Evolutionary conservation across 2,113 vertebrate genomes (phyloP), one percentile per base, ranked within the genome.

Genomic region (Dromiciops gliroides): DNA sequence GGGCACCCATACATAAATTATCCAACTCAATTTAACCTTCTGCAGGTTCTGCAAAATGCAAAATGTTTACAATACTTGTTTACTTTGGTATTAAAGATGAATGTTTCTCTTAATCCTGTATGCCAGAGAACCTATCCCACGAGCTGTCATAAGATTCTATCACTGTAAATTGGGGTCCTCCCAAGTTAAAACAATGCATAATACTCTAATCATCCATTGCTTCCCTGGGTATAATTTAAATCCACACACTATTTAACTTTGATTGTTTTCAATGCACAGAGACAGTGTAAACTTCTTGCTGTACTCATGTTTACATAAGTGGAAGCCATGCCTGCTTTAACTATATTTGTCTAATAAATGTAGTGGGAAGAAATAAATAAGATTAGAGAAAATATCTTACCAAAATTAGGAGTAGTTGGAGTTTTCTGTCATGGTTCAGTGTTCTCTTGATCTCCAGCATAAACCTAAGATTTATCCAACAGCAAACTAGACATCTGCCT

Each of bases 201-300:
- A 83, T 93, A 12, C 7, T 9, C 94, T 50, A 91, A 53, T 88
- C 50, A 96, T 75, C 93, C 90, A 90, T 90, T 16, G 53, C 8
- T 95, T 48, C 0, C 50, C 28, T 28, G 4, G 2, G 4, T 94
- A 14, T 91, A 94, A 95, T 92, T 96, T 95, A 93, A 95, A 97
- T 92, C 19, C 89, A 50, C 8, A 56, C 9, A 95, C 4, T 91
- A 92, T 47, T 95, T 91, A 95, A 94, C 48, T 89, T 95, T 53
- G 44, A 92, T 92, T 49, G 4, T 23, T 94, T 96, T 96, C 91
- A 94, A 44, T 26, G 94, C 47, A 51, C 10, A 52, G 48, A 96
- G 24, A 91, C 48, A 51, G 56, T 93, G 9, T 91, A 83, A 90
- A 56, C 2, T 37, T 89, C 22, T 92, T 48, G 94, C 26, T 92